Evolutionary conservation across 2,113 vertebrate genomes (phyloP).

Genomic region (Odontophorus gujanensis): DNA sequence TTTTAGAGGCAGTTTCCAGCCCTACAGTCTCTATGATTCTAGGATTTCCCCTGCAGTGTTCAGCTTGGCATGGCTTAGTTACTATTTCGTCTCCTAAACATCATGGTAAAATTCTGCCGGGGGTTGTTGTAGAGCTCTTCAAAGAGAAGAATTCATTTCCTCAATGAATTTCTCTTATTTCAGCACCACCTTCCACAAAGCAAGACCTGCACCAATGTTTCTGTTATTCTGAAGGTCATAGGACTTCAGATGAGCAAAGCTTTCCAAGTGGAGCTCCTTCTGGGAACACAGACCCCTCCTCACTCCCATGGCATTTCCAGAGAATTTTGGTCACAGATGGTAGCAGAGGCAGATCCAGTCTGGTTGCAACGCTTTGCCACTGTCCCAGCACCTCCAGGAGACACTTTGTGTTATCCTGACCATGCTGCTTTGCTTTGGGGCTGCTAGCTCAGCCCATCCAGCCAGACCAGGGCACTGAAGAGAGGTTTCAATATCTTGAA

Average conservation of each 20-base stretch:
- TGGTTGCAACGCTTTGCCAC: background rate
- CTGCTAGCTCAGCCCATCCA: background rate
- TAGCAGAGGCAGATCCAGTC: background rate
- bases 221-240: background rate
- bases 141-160: background rate
- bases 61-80: background rate
- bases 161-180: background rate
- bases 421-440: accelerated
- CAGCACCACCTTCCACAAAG: background rate
- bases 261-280: background rate
- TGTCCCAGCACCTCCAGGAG: too few relatives aligned
- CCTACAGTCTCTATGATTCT: too few relatives aligned
- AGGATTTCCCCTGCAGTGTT: background rate
- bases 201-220: background rate
- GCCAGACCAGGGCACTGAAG: background rate
- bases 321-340: background rate
- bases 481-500: background rate
- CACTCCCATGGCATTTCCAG: accelerated
- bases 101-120: background rate
- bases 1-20: too few relatives aligned
- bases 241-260: background rate
- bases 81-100: background rate
- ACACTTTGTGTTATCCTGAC: background rate
- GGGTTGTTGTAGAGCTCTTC: background rate
- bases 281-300: background rate